Base-by-base conservation (phyloP, 35 echinoderm and acorn worm species). In the Ptychodera flava region DNA sequence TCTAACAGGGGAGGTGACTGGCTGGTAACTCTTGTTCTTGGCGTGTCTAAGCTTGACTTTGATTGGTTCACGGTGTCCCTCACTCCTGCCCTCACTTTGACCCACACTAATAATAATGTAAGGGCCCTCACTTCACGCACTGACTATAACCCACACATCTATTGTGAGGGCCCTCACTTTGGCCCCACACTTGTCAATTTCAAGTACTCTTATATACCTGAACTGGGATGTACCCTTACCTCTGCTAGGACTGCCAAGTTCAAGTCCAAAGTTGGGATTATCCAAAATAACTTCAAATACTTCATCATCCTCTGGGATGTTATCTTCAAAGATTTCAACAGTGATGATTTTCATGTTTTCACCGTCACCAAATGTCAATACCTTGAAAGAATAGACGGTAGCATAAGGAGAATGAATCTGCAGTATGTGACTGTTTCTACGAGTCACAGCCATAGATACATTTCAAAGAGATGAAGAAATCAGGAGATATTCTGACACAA, bases 201-300 rank as follows among this genome's bases (percentile, higher is more conserved):
- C n/a, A n/a, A n/a, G n/a, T n/a, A n/a, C n/a, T n/a, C n/a, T n/a
- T n/a, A n/a, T n/a, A n/a, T n/a, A n/a, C n/a, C n/a, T n/a, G n/a
- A n/a, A n/a, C n/a, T n/a, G n/a, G n/a, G n/a, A n/a, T n/a, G n/a
- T n/a, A n/a, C n/a, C n/a, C n/a, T 88, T 78, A 98, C 95, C 90
- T 94, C 90, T 94, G 27, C 36, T 83, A n/a, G 90, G 92, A 30
- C 92, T 85, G 45, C 95, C 95, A 28, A 98, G 84, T 37, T 92
- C 88, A 28, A 98, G 38, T 31, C 95, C 95, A 79, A 92, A 92
- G 1, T 87, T 86, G 0, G 95, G 95, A 83, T 98, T 98, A 84
- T 90, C 92, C 28, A 98, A 82, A 79, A 98, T 91, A 28, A 98
- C 85, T 36, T 98, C 95, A 89, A 98, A 91, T 34, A 84, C 87